Percentiles rank a stretch among this genome's conserved stretches.
Conservation (phyloP, 2,113 vertebrate genomes). For the Dromiciops gliroides region DNA sequence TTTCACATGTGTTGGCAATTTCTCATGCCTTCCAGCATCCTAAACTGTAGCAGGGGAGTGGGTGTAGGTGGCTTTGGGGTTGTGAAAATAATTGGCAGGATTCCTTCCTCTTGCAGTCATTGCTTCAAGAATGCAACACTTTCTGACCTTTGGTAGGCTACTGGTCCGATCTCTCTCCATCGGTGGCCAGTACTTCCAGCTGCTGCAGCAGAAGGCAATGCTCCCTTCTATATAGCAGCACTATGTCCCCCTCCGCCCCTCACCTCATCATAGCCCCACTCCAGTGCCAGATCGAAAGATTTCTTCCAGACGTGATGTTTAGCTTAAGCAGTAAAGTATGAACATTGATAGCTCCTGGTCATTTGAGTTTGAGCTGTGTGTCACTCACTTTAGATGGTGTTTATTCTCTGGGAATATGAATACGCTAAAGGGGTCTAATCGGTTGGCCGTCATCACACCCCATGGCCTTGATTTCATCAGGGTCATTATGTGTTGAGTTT, state of each 20-base stretch:
- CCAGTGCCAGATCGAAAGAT: neutral
- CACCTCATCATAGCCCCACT: neutral
- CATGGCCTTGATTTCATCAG: neutral
- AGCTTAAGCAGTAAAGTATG: neutral
- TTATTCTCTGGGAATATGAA: neutral
- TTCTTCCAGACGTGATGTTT: neutral
- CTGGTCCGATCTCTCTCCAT: neutral
- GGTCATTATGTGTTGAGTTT: neutral
- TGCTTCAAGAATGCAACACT: fast-evolving
- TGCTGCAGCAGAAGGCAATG: fast-evolving
- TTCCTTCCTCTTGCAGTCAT: neutral
- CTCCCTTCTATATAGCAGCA: neutral
- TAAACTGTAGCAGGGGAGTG: neutral
- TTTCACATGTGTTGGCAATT: fast-evolving
- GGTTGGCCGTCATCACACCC: neutral
- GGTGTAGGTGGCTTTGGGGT: neutral
- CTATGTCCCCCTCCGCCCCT: neutral
- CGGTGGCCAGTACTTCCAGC: neutral
- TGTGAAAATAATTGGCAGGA: neutral
- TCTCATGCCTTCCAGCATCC: neutral
- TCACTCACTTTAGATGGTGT: neutral
- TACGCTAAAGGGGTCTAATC: neutral
- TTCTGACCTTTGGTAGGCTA: fast-evolving
- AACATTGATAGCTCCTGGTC: neutral
- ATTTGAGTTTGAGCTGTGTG: fast-evolving